Percentiles rank a stretch among this genome's conserved stretches.
phyloP scores from a whole-genome alignment of 1,140 invertebrate species.

The Drosophila leontia region DNA sequence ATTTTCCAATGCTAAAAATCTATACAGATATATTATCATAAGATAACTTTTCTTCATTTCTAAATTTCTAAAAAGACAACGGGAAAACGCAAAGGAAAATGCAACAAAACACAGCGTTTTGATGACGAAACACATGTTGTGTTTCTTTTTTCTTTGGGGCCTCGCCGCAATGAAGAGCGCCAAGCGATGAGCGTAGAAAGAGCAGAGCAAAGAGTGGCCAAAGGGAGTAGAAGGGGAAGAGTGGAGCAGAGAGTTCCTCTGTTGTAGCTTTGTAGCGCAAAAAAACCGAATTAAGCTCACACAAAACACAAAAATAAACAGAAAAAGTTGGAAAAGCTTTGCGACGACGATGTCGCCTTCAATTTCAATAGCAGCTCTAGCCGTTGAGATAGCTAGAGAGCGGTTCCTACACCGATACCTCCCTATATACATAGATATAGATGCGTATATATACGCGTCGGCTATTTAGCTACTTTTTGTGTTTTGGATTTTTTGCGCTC shows the following conservation, averaged over 20 bases:
- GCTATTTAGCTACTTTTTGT: constrained; percentile 63
- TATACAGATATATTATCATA: not conserved
- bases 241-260: constrained; percentile 29
- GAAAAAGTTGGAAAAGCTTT: constrained; percentile 63
- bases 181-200: constrained; percentile 23
- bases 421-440: constrained; percentile 29
- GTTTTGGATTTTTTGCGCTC: constrained; percentile 32
- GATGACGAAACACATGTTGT: constrained; percentile 84
- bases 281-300: constrained; percentile 69
- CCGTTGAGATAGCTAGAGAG: constrained; percentile 46
- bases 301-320: constrained; percentile 59
- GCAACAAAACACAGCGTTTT: constrained; percentile 65
- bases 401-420: constrained; percentile 50
- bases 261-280: constrained; percentile 74
- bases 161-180: constrained; percentile 8
- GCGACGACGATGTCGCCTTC: constrained; percentile 69
- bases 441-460: constrained; percentile 38
- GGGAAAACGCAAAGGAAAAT: constrained; percentile 52
- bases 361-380: constrained; percentile 68
- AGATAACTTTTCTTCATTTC: not conserved
- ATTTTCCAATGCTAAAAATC: too few species aligned
- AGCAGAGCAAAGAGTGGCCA: constrained; percentile 1
- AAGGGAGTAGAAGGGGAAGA: not conserved
- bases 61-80: constrained; percentile 23
- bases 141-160: constrained; percentile 38